phyloP scores from a whole-genome alignment of 2,888 invertebrate genomes.

The Nephrotoma appendiculata region DNA sequence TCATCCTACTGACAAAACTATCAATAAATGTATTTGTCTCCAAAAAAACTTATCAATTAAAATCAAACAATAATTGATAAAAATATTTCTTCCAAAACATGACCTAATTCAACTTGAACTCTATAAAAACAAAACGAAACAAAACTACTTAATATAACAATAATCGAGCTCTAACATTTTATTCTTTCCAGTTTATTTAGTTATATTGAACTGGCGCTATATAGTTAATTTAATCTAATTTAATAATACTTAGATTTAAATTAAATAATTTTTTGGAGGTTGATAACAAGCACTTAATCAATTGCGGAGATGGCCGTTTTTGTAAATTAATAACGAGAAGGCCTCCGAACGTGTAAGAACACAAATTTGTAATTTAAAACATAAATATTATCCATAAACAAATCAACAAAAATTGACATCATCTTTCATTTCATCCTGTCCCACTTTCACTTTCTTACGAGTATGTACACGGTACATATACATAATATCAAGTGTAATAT shows the following conservation, averaged over 20 bases:
- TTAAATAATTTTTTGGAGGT: background rate
- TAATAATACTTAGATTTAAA: background rate
- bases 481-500: too few species aligned
- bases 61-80: background rate
- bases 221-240: background rate
- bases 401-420: background rate
- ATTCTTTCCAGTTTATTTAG: background rate
- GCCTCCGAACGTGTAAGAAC: background rate
- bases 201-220: background rate
- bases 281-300: background rate
- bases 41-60: background rate
- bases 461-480: too few species aligned
- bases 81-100: background rate
- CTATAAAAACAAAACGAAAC: background rate
- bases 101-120: background rate
- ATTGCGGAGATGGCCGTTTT: background rate
- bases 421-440: background rate
- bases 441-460: background rate
- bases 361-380: background rate
- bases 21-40: background rate
- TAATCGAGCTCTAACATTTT: background rate
- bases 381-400: too few species aligned
- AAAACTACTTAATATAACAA: background rate
- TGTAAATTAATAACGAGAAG: too few species aligned
- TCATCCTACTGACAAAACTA: background rate